Evolutionary conservation across 1,140 invertebrate genomes (phyloP).

Genomic region (Chrysopa pallens): DNA sequence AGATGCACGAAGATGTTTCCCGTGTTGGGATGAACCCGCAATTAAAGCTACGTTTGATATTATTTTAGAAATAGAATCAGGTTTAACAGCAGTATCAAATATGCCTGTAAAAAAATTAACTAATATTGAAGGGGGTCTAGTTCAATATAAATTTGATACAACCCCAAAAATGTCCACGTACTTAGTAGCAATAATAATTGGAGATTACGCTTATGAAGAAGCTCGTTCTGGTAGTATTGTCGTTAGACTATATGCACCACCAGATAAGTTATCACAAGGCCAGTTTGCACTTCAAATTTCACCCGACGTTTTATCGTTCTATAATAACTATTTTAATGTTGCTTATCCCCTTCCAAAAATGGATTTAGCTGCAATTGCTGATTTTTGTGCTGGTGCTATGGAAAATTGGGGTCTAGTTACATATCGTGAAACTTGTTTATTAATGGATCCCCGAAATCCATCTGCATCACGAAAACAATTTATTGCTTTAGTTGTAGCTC

Average conservation of each 20-base stretch:
- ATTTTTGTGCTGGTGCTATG: slow-evolving; percentile 87
- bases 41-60: slow-evolving; percentile 92
- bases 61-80: slow-evolving; percentile 56
- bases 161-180: slow-evolving; percentile 96
- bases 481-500: slow-evolving; percentile 72
- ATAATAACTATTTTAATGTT: slow-evolving; percentile 88
- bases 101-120: slow-evolving; percentile 60
- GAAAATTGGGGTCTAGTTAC: slow-evolving; percentile 89
- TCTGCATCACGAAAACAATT: slow-evolving; percentile 68
- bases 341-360: slow-evolving; percentile 92
- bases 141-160: slow-evolving; percentile 60
- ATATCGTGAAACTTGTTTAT: slow-evolving; percentile 63
- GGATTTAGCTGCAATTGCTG: slow-evolving; percentile 87
- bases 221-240: slow-evolving; percentile 61
- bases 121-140: slow-evolving; percentile 24
- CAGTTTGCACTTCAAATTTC: slow-evolving; percentile 77
- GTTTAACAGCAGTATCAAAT: slow-evolving; percentile 76
- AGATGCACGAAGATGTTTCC: slow-evolving; percentile 84
- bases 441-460: slow-evolving; percentile 71
- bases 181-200: slow-evolving; percentile 79
- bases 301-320: slow-evolving; percentile 74
- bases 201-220: slow-evolving; percentile 89
- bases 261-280: slow-evolving; percentile 83
- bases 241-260: slow-evolving; percentile 82
- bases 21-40: slow-evolving; percentile 95